Evolutionary conservation across 2,888 invertebrate species (phyloP), one percentile per base, ranked within the genome.

Genomic region (Heteromurus nitidus): DNA sequence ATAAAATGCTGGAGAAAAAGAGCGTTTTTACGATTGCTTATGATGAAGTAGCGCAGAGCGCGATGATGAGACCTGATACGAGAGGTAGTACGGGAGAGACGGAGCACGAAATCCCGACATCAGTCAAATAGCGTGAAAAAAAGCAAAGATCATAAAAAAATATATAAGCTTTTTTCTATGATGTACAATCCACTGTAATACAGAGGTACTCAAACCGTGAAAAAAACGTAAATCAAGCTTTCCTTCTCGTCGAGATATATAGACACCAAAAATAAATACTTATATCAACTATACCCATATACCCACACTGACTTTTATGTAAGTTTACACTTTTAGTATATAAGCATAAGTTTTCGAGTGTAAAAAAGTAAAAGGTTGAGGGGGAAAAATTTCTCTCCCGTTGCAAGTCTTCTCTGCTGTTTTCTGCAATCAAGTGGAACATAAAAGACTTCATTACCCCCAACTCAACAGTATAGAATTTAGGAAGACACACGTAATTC

Each of bases 21-120:
- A 96, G 96, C 88, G 94, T 97, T 30, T 97, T 97, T 88, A 96
- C 96, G 7, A 97, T 97, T 86, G 96, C 96, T 0, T 97, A 96
- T 88, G 95, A 95, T 88, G 96, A 96, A 88, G 95, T 96, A 88
- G 94, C 95, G 86, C 96, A 95, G 0, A 94, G 94, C 88, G 94
- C 95, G 88, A 75, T 85, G 53, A 90, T 96, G 73, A 90, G 94
- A 88, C 93, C 95, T 20, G 95, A 95, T 85, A 95, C 94, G 89
- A 55, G 70, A 20, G 77, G 77, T 9, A 69, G 69, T 26, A 77
- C 68, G 7, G 77, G 69, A 30, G 75, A 75, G 36, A 67, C 75
- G 28, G 77, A 77, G 62, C 68, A 69, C 58, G 77, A 77, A 69
- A 76, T 67, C 16, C 24, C 75, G 18, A 44, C 73, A 13, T 30